Evolutionary conservation across 2,113 vertebrate genomes (phyloP).

Genomic region (Callithrix jacchus): DNA sequence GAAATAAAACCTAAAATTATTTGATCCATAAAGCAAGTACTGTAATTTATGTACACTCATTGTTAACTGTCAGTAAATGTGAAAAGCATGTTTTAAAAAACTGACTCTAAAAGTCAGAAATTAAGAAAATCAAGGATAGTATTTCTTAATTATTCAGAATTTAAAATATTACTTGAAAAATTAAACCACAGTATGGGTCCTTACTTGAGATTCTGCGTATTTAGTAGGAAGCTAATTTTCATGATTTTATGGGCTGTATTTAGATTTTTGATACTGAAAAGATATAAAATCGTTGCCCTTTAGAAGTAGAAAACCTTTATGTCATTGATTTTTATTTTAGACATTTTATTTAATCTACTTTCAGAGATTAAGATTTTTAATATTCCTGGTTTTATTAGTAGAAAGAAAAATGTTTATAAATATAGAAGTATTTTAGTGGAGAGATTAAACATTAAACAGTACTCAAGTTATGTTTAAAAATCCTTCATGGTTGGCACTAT

Average conservation of each 20-base stretch:
- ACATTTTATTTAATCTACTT: constrained; percentile 27
- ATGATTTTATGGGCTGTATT: neutral
- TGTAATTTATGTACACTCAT: neutral
- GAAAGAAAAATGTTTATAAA: constrained; percentile 11
- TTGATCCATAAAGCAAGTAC: neutral
- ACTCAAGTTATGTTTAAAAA: neutral
- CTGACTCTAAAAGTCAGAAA: neutral
- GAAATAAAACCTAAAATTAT: constrained; percentile 8
- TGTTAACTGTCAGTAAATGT: neutral
- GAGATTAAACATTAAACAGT: neutral
- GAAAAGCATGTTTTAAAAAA: constrained; percentile 9
- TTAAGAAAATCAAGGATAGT: neutral
- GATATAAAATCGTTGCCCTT: neutral
- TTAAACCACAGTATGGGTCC: neutral
- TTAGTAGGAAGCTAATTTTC: neutral
- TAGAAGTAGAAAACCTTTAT: neutral
- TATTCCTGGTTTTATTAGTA: neutral
- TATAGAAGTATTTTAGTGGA: constrained; percentile 26
- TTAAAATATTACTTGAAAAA: constrained; percentile 7
- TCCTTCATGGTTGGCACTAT: neutral
- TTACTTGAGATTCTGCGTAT: neutral
- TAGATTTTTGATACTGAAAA: neutral
- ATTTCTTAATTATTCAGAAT: constrained; percentile 32
- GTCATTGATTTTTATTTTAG: constrained; percentile 37
- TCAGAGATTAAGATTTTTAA: constrained; percentile 21